Evolutionary conservation across 2,797 vertebrate species (phyloP).

Genomic region (Amphiprion clarkii): DNA sequence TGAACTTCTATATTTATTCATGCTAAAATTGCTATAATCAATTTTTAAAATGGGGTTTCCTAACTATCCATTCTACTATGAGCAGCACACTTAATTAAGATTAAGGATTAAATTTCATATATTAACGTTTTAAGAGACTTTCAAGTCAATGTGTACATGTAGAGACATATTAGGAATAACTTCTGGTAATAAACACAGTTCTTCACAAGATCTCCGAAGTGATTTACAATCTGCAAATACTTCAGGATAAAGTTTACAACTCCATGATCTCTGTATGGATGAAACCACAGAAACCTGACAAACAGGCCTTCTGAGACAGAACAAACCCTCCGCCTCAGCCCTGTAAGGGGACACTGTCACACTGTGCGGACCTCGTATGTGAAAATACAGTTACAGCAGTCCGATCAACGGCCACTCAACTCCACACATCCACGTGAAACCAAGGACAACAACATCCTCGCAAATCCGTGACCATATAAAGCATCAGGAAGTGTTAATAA

Average conservation of each 20-base stretch:
- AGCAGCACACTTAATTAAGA: neutral
- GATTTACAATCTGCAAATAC: neutral
- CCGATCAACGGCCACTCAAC: neutral
- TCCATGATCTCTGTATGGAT: neutral
- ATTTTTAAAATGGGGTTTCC: neutral
- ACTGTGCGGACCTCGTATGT: constrained; percentile 16
- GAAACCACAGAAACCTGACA: constrained; percentile 31
- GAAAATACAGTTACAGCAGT: constrained; percentile 1
- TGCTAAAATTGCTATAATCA: neutral
- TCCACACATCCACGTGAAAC: constrained; percentile 28
- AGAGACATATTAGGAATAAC: neutral
- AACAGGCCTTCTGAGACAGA: constrained; percentile 28
- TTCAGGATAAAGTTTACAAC: neutral
- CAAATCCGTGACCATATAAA: constrained; percentile 22
- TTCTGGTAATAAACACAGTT: neutral
- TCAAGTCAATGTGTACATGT: too few relatives aligned
- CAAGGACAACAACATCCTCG: constrained; percentile 35
- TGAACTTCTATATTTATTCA: neutral
- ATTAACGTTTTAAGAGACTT: neutral
- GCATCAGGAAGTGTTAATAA: constrained; percentile 33
- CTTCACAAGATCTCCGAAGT: neutral
- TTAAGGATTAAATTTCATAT: too few relatives aligned
- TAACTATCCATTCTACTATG: neutral
- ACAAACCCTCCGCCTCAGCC: constrained; percentile 10
- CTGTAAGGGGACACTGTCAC: neutral